phyloP scores from a whole-genome alignment of 2,113 vertebrate genomes.

The Semnopithecus entellus region DNA sequence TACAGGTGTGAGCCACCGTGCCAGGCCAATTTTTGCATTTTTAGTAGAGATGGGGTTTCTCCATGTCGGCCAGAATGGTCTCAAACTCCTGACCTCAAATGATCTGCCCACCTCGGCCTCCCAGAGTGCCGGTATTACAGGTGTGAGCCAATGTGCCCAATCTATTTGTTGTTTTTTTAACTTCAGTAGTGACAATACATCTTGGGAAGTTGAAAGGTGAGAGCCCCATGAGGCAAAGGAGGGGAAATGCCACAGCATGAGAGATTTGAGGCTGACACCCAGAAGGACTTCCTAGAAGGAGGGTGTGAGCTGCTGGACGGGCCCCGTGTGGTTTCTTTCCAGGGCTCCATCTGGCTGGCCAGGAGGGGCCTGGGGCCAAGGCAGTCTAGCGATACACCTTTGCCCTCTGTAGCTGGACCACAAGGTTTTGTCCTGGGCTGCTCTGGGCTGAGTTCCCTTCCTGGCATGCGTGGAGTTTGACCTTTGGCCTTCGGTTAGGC shows the following conservation, averaged over 20 bases:
- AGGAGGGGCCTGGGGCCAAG: not conserved
- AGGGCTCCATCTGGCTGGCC: not conserved
- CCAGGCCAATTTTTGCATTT: no score
- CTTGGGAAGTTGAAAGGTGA: not conserved
- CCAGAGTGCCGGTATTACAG: no score
- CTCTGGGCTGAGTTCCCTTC: not conserved
- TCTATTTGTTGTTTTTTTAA: not conserved
- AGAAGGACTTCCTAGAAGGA: not conserved
- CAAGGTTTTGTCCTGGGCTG: not conserved
- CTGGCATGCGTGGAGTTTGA: not conserved
- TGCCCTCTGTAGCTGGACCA: not conserved
- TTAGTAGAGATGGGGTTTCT: no score
- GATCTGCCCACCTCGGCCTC: no score
- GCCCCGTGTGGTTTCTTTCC: not conserved
- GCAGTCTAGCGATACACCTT: rapidly evolving
- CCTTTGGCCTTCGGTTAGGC: not conserved
- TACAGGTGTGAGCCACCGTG: no score
- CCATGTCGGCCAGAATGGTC: no score
- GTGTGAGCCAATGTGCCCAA: no score
- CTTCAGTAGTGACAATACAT: not conserved
- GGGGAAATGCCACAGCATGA: not conserved
- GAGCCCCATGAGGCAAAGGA: not conserved
- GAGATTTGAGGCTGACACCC: not conserved
- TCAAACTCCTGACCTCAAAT: no score
- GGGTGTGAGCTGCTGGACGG: no score